Conservation (phyloP, 2,888 invertebrate species). For the Linnaemya vulpina region DNA sequence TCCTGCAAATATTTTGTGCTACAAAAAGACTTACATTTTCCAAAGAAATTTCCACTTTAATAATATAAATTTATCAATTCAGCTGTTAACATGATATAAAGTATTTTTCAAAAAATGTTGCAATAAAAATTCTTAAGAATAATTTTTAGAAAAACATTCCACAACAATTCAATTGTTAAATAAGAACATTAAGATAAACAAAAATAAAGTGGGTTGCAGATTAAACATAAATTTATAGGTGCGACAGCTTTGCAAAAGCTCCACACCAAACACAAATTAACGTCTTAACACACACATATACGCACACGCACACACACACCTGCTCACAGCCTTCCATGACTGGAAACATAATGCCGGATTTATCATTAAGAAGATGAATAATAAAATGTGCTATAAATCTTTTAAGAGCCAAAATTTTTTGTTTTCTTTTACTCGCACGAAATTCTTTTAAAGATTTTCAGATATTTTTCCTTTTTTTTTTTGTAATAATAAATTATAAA, state of each 20-base stretch:
- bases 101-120: background rate
- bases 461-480: background rate
- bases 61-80: background rate
- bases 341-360: background rate
- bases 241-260: slow-evolving; percentile 20
- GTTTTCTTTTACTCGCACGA: background rate
- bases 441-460: slow-evolving; percentile 9
- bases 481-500: slow-evolving; percentile 1
- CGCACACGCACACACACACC: background rate
- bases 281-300: background rate
- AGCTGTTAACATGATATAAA: background rate
- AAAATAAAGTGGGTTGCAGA: background rate
- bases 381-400: slow-evolving; percentile 37
- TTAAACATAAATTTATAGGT: slow-evolving; percentile 22
- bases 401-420: slow-evolving; percentile 3
- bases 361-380: background rate
- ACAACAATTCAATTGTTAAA: background rate
- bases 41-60: background rate
- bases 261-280: background rate
- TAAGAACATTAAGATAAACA: background rate
- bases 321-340: background rate
- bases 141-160: slow-evolving; percentile 14
- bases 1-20: background rate
- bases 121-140: slow-evolving; percentile 29
- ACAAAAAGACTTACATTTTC: background rate